phyloP scores from a whole-genome alignment of 2,888 invertebrate genomes.

The Candidula unifasciata region DNA sequence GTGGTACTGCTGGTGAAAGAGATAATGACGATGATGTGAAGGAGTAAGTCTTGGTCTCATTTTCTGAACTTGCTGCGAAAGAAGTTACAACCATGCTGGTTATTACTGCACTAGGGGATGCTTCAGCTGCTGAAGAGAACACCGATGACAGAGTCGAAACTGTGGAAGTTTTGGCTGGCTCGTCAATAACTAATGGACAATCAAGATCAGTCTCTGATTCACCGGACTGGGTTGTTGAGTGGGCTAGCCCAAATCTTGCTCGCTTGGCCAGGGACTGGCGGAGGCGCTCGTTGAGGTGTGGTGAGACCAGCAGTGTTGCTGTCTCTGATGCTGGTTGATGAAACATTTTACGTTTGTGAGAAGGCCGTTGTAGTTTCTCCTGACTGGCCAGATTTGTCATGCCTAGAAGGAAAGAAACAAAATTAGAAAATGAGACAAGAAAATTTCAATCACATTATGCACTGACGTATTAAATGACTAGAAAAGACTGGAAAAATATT shows the following conservation, averaged over 20 bases:
- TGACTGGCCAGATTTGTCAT: constrained; percentile 28
- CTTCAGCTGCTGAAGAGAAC: neutral
- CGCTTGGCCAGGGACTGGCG: constrained; percentile 47
- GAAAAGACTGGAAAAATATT: too few species aligned
- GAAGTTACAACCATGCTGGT: neutral
- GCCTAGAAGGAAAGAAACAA: neutral
- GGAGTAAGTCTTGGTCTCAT: neutral
- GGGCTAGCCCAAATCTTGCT: constrained; percentile 34
- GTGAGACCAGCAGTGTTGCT: constrained; percentile 37
- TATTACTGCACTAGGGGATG: neutral
- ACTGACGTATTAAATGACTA: too few species aligned
- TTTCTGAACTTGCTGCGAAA: neutral
- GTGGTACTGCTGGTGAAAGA: neutral
- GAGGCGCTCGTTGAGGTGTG: constrained; percentile 45
- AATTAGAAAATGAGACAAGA: neutral
- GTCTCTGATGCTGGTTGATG: constrained; percentile 39
- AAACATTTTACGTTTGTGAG: constrained; percentile 31
- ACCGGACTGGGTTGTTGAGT: neutral
- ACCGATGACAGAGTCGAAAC: constrained; percentile 4
- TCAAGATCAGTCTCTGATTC: constrained; percentile 45
- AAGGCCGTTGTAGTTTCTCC: constrained; percentile 1
- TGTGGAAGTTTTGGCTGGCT: neutral
- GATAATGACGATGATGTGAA: neutral
- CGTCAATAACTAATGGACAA: constrained; percentile 53
- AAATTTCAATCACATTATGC: neutral